Evolutionary conservation across 2,888 invertebrate species (phyloP).

Genomic region (Deilephila porcellus): DNA sequence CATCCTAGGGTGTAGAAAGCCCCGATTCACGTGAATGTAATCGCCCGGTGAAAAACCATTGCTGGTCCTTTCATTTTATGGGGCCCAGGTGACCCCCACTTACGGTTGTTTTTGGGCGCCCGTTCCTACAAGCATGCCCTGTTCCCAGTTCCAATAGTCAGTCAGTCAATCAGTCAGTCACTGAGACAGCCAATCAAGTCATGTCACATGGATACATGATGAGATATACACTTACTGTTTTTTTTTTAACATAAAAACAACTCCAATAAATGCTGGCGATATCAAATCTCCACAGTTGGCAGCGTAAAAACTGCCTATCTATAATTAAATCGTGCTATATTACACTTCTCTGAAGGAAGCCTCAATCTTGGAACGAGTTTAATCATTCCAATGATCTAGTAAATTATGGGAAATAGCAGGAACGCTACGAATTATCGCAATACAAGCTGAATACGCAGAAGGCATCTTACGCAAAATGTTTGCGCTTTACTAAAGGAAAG

Average conservation of each 20-base stretch:
- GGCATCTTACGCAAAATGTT: slow-evolving; percentile 24
- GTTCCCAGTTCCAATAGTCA: too few relatives aligned
- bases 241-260: background rate
- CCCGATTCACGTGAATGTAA: too few relatives aligned
- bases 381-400: slow-evolving; percentile 29
- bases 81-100: too few relatives aligned
- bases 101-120: too few relatives aligned
- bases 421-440: slow-evolving; percentile 26
- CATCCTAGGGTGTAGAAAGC: too few relatives aligned
- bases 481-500: slow-evolving; percentile 10
- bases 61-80: too few relatives aligned
- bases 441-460: slow-evolving; percentile 20
- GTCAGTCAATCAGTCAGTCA: too few relatives aligned
- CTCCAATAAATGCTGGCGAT: slow-evolving; percentile 10
- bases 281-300: slow-evolving; percentile 9
- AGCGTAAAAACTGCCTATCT: slow-evolving; percentile 20
- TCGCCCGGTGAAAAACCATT: too few relatives aligned
- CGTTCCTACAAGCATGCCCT: too few relatives aligned
- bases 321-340: slow-evolving; percentile 26
- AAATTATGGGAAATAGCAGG: slow-evolving; percentile 30
- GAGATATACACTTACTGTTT: too few relatives aligned
- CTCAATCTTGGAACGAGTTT: slow-evolving; percentile 12
- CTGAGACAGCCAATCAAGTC: too few relatives aligned
- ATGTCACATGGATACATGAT: too few relatives aligned
- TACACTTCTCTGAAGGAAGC: slow-evolving; percentile 13